phyloP scores from a whole-genome alignment of 2,797 vertebrate genomes.

The Melanotaenia parkinsoni region DNA sequence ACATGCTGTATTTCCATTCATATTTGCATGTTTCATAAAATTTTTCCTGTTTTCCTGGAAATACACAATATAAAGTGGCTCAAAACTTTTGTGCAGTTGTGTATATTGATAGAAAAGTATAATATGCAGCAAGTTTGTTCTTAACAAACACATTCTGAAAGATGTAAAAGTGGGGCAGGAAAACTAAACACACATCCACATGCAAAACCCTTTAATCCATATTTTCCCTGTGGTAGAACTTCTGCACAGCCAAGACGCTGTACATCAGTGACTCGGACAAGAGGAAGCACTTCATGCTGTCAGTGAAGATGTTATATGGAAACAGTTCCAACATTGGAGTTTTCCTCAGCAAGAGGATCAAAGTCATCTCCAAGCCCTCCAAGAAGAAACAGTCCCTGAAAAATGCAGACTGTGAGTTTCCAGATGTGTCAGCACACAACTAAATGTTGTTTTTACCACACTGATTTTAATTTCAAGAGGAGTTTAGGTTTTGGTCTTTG shows the following conservation, averaged over 20 bases:
- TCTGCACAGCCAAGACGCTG: constrained; percentile 98
- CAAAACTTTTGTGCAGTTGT: background rate
- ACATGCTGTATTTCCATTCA: background rate
- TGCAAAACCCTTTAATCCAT: constrained; percentile 9
- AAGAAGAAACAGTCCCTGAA: constrained; percentile 99
- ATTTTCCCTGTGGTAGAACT: constrained; percentile 84
- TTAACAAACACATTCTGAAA: constrained; percentile 1
- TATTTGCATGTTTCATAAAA: background rate
- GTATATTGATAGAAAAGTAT: background rate
- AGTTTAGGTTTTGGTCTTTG: background rate
- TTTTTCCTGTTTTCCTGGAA: background rate
- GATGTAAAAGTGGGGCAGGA: constrained; percentile 30
- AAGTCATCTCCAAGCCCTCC: constrained; percentile 99
- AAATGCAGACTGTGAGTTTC: constrained; percentile 93
- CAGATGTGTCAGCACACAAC: constrained; percentile 31
- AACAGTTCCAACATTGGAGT: constrained; percentile 97
- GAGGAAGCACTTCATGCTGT: constrained; percentile 99
- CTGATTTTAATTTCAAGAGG: background rate
- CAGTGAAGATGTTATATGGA: constrained; percentile 98
- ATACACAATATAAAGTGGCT: background rate
- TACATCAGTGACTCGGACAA: constrained; percentile 99
- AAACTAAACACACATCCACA: background rate
- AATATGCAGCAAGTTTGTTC: background rate
- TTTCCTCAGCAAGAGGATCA: constrained; percentile 98
- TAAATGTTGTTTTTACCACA: background rate